A percentile compares a stretch with the other conserved stretches of the same genome.
Conservation (phyloP, 2,888 invertebrate species). For the Amiota communis region DNA sequence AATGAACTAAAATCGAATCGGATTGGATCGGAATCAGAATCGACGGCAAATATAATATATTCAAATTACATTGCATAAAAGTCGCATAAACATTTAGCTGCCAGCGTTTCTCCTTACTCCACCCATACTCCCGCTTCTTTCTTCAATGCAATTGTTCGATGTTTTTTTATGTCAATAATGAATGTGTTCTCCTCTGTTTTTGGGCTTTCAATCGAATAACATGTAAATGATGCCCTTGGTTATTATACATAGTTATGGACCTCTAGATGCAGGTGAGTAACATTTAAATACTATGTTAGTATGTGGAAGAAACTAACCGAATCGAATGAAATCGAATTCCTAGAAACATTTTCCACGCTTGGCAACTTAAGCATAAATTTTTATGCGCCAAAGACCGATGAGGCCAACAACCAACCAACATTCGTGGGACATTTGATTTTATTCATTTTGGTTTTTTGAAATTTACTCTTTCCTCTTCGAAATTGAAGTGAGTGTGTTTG, state of each 20-base stretch:
- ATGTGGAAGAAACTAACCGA: no score
- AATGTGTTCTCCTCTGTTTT: no score
- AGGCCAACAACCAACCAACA: no score
- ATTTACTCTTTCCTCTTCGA: no score
- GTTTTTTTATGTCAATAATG: constrained; percentile 53
- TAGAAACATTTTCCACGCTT: no score
- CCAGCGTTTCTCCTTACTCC: neutral
- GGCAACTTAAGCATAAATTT: no score
- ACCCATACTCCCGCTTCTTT: neutral
- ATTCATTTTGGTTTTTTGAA: no score
- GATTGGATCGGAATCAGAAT: no score
- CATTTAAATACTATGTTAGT: constrained; percentile 4
- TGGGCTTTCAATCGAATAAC: neutral
- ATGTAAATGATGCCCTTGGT: constrained; percentile 8
- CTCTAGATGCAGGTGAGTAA: constrained; percentile 8
- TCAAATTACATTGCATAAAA: constrained; percentile 65
- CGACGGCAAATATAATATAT: constrained; percentile 56
- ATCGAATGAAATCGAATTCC: no score
- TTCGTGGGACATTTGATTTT: no score
- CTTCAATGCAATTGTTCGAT: constrained; percentile 2
- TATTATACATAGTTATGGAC: neutral
- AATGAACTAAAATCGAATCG: constrained; percentile 58
- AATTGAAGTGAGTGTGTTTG: neutral
- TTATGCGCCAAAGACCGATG: no score
- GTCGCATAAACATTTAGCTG: constrained; percentile 60